A percentile compares a stretch with the other conserved stretches of the same genome.
These are phyloP conservation scores for Rhorus exstirpatorius DNA, from an alignment of 2,888 invertebrate species.

Conservation along the genomic window DNA sequence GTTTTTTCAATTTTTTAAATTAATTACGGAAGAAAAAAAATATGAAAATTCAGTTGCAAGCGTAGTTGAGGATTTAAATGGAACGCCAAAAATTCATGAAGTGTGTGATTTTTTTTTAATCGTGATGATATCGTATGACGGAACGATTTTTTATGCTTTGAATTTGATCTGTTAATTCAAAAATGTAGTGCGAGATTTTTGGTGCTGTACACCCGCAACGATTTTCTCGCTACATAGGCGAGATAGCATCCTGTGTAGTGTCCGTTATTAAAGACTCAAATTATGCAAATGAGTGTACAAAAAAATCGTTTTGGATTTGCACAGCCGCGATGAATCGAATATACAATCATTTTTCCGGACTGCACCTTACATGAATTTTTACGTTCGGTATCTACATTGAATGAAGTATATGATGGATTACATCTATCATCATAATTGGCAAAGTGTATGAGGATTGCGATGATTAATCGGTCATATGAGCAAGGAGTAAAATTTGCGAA, in stretches of 20 bases:
- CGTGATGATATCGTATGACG: not conserved
- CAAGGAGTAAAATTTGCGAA: constrained; percentile 64
- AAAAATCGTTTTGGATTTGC: constrained; percentile 7
- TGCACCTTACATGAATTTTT: too few species aligned
- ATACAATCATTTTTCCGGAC: too few species aligned
- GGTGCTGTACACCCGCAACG: constrained; percentile 22
- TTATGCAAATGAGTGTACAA: constrained; percentile 28
- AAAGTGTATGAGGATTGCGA: not conserved
- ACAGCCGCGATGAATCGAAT: not conserved
- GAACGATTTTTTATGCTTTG: not conserved
- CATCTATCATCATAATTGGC: too few species aligned
- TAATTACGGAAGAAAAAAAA: not conserved
- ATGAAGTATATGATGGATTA: too few species aligned
- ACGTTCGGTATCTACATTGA: too few species aligned
- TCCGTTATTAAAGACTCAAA: constrained; percentile 6
- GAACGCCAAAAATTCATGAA: not conserved
- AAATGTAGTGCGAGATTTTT: not conserved
- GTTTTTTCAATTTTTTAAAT: constrained; percentile 3
- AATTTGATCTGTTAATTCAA: not conserved
- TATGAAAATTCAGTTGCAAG: not conserved
- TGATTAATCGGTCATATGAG: too few species aligned
- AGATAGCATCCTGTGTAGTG: not conserved
- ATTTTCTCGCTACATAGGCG: constrained; percentile 29
- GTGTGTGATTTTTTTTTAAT: not conserved
- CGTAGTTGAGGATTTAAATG: not conserved